phyloP scores from a whole-genome alignment of 2,888 invertebrate genomes.

The Aleiodes leptofemur region DNA sequence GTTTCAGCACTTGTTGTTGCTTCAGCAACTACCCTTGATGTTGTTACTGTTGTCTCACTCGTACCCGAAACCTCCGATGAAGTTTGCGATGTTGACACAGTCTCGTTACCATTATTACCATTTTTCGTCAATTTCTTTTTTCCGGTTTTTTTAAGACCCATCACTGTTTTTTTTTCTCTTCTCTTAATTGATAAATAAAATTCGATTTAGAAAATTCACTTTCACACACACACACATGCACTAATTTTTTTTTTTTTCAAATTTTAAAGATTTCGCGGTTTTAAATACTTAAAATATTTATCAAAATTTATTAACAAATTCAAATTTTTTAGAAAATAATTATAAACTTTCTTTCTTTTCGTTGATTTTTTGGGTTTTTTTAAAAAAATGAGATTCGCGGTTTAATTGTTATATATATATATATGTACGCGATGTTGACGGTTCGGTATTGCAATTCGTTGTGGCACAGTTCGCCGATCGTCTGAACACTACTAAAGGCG shows the following conservation, averaged over 20 bases:
- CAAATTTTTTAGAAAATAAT: neutral
- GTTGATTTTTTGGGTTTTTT: neutral
- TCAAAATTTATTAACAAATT: neutral
- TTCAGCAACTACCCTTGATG: conserved; percentile 67
- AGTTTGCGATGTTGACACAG: conserved; percentile 51
- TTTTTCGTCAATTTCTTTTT: conserved; percentile 46
- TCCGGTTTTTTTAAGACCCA: conserved; percentile 28
- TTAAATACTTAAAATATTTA: neutral
- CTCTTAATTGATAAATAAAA: conserved; percentile 12
- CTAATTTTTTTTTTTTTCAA: neutral
- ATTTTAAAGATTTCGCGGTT: no score
- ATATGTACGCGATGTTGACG: conserved; percentile 56
- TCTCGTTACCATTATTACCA: conserved; percentile 61
- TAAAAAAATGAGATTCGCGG: neutral
- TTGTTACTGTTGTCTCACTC: conserved; percentile 55
- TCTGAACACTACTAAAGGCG: conserved; percentile 60
- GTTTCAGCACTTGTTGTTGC: conserved; percentile 61
- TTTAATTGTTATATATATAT: neutral
- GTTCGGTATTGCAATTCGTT: conserved; percentile 64
- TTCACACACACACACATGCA: conserved; percentile 29
- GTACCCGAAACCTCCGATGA: conserved; percentile 53
- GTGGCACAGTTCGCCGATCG: conserved; percentile 61
- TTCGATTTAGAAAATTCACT: conserved; percentile 6
- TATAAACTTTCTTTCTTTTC: neutral
- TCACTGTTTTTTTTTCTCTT: conserved; percentile 10